A percentile compares a stretch with the other conserved stretches of the same genome.
phyloP scores from a whole-genome alignment of 2,797 vertebrate species.

The Rousettus madagascariensis region DNA sequence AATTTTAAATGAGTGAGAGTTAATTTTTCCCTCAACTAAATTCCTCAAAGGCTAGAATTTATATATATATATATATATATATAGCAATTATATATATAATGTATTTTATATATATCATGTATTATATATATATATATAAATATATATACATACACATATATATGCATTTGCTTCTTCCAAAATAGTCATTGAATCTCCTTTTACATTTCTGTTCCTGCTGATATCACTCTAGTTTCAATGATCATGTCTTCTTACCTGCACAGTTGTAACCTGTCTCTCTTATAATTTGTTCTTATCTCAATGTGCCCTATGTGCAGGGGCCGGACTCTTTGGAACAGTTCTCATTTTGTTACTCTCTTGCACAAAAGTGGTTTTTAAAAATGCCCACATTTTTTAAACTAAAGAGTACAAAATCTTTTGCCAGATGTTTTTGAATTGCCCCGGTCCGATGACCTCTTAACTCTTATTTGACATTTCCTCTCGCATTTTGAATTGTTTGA shows the following conservation, averaged over 20 bases:
- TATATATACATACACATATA: no score
- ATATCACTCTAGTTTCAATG: not conserved
- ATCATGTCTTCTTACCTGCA: not conserved
- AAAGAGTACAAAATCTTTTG: not conserved
- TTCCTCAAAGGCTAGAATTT: not conserved
- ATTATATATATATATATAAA: no score
- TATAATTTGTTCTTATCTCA: not conserved
- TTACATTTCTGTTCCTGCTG: not conserved
- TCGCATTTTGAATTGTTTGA: conserved; percentile 12
- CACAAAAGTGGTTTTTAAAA: not conserved
- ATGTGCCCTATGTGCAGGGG: not conserved
- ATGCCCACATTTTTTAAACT: not conserved
- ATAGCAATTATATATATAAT: no score
- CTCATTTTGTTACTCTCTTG: not conserved
- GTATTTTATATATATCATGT: no score
- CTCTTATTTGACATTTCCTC: not conserved
- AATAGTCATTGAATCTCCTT: not conserved
- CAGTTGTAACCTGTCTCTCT: not conserved
- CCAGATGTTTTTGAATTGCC: not conserved
- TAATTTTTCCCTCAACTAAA: not conserved
- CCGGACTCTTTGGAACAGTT: not conserved
- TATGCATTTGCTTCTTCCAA: not conserved
- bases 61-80: no score
- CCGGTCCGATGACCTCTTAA: not conserved
- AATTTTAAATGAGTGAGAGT: not conserved